These are phyloP conservation scores for Picathartes gymnocephalus DNA, from an alignment of 2,113 vertebrate species.

Conservation along the genomic window DNA sequence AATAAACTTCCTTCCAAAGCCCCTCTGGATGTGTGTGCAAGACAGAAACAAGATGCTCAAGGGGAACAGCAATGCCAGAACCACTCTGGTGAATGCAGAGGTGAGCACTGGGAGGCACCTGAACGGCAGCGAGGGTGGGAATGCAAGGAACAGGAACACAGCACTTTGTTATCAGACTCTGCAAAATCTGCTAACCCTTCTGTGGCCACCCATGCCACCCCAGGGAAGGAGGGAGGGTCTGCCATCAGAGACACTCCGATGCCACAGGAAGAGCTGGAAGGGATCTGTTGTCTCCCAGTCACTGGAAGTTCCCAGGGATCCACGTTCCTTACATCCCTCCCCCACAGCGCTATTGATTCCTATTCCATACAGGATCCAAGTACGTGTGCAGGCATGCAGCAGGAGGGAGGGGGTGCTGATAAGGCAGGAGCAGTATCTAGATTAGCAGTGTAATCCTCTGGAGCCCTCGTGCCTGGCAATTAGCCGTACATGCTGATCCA, in stretches of 20 bases:
- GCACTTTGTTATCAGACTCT: fast-evolving
- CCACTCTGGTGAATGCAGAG: neutral
- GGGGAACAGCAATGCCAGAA: neutral
- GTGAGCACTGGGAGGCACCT: neutral
- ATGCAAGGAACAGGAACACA: fast-evolving
- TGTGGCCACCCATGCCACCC: fast-evolving
- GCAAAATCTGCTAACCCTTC: neutral
- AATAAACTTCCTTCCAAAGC: neutral
- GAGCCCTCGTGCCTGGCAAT: neutral
- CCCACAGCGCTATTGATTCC: neutral
- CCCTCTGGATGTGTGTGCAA: fast-evolving
- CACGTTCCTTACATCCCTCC: neutral
- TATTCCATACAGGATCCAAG: neutral
- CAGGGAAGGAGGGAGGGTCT: neutral
- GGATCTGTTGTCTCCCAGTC: neutral
- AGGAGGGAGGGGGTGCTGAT: neutral
- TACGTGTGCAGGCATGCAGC: neutral
- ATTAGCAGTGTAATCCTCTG: conserved; percentile 28
- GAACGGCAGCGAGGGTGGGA: fast-evolving
- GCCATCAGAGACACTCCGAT: neutral
- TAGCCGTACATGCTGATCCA: neutral
- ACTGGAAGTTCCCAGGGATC: neutral
- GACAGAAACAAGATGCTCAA: neutral
- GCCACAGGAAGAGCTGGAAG: neutral
- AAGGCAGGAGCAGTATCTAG: neutral